Evolutionary conservation across 2,888 invertebrate species (phyloP).

Genomic region (Sarcophaga caerulescens): DNA sequence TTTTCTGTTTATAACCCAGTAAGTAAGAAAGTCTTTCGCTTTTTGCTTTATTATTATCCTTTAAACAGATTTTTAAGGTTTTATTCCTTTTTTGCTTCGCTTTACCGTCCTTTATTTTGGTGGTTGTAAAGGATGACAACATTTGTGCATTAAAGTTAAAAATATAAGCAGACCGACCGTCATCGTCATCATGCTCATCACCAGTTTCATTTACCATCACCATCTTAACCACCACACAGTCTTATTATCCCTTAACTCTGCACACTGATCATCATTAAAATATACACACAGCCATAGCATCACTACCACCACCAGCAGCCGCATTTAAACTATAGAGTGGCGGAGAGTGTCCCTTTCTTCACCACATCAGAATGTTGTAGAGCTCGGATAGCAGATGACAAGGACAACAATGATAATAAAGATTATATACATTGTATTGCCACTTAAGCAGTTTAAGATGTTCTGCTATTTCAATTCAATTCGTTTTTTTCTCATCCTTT

Average conservation of each 20-base stretch:
- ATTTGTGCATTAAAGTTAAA: constrained; percentile 49
- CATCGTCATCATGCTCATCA: neutral
- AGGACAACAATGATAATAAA: constrained; percentile 58
- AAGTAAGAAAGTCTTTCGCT: neutral
- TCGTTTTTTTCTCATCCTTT: neutral
- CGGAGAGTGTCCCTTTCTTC: too few species aligned
- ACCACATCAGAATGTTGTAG: neutral
- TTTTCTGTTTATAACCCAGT: neutral
- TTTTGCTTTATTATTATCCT: neutral
- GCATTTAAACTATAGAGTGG: too few species aligned
- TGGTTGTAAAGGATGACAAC: constrained; percentile 21
- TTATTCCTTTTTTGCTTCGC: neutral
- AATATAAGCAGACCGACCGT: constrained; percentile 28
- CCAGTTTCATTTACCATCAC: constrained; percentile 18
- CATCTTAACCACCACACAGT: neutral
- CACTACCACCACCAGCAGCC: too few species aligned
- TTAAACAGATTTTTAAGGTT: neutral
- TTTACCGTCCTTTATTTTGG: neutral
- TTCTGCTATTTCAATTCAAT: constrained; percentile 48
- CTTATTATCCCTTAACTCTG: neutral
- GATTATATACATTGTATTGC: constrained; percentile 58
- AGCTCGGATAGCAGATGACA: constrained; percentile 6
- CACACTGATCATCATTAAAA: neutral
- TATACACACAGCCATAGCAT: neutral
- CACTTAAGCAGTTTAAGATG: constrained; percentile 63